These are phyloP conservation scores for Anthophora plumipes DNA, from an alignment of 2,888 invertebrate species.

Conservation along the genomic window DNA sequence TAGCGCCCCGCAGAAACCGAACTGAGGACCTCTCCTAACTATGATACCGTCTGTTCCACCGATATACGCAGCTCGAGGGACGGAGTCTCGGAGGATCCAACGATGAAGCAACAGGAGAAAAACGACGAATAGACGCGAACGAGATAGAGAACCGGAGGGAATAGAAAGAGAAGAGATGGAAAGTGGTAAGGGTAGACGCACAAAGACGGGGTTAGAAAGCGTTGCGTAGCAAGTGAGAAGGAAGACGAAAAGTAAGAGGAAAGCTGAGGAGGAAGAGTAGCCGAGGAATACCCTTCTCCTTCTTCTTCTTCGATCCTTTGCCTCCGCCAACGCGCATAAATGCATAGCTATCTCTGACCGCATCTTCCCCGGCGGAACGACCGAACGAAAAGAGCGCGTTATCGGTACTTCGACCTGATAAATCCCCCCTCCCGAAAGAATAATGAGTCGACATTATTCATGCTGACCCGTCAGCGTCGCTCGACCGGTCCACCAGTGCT, in stretches of 20 bases:
- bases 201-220: conserved; percentile 39
- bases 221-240: neutral
- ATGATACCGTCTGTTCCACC: conserved; percentile 73
- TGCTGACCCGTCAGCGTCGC: conserved; percentile 75
- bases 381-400: conserved; percentile 80
- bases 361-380: conserved; percentile 77
- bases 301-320: conserved; percentile 38
- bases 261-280: conserved; percentile 44
- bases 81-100: conserved; percentile 12
- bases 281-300: too few species aligned
- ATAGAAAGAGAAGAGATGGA: neutral
- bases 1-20: conserved; percentile 78
- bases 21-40: conserved; percentile 72
- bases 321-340: conserved; percentile 76
- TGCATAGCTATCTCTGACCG: conserved; percentile 79
- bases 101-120: conserved; percentile 29
- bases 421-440: conserved; percentile 79
- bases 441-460: conserved; percentile 83
- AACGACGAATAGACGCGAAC: conserved; percentile 29
- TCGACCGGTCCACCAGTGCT: conserved; percentile 67
- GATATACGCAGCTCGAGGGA: conserved; percentile 61
- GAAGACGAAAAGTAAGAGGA: conserved; percentile 13
- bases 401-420: conserved; percentile 80
- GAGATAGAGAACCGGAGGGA: neutral
- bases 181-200: neutral